Evolutionary conservation across 2,113 vertebrate species (phyloP), one percentile per base, ranked within the genome.

Genomic region (Psittacula cyanocephala): DNA sequence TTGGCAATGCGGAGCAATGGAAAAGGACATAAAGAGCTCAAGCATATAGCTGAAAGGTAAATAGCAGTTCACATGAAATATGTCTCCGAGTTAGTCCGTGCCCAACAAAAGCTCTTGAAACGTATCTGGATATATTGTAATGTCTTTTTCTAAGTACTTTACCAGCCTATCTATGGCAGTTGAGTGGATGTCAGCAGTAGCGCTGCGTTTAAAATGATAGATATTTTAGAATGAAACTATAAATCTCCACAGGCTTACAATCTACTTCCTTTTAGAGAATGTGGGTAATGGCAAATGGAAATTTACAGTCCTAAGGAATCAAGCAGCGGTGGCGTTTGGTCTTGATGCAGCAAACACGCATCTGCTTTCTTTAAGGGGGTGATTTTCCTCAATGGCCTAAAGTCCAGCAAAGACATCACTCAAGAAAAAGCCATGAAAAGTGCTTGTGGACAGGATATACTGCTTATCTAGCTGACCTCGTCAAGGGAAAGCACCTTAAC

Each of bases 81-180:
- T 63, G 78, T 53, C 94, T 85, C 88, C 7, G 7, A 71, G 92
- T 69, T 65, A 67, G 77, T 50, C 92, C 80, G 15, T 92, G 93
- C 86, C 80, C 67, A 8, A 86, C 92, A 89, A 89, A 94, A 92
- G 88, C 70, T 74, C 70, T 94, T 94, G 88, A 93, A 94, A 72
- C 27, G 3, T 72, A 95, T 85, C 92, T 91, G 95, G 93, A 93
- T 95, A 94, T 87, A 95, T 95, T 96, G 70, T 92, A 81, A 94
- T 93, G 88, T n/a, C 64, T 28, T 33, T 83, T 50, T 83, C 49
- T 67, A 96, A 96, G 95, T 96, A 96, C 93, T 96, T 97, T 95
- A 91, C 88, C 96, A 96, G 93, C 41, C 88, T 80, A 94, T 94
- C 95, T 72, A n/a, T 44, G 86, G 96, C 86, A 65, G 81, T 9